These are phyloP conservation scores for Drosophila mulleri DNA, from an alignment of 2,888 invertebrate genomes.

Conservation along the genomic window DNA sequence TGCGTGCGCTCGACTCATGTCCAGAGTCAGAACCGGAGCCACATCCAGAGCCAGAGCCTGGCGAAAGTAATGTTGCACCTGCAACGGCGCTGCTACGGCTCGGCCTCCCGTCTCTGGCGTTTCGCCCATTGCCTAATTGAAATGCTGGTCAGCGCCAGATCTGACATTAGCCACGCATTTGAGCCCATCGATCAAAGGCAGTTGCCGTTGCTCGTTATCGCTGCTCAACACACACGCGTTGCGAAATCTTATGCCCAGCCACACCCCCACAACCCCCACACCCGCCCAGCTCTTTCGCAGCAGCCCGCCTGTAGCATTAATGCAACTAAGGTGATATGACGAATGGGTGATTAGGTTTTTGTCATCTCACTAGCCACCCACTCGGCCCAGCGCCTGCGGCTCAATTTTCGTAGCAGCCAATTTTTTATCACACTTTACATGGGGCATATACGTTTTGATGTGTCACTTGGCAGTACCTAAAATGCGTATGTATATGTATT, in stretches of 20 bases:
- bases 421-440: conserved; percentile 1
- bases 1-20: conserved; percentile 20
- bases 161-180: conserved; percentile 69
- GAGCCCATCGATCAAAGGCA: conserved; percentile 70
- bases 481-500: not conserved
- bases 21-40: not conserved
- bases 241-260: conserved; percentile 30
- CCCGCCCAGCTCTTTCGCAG: not conserved
- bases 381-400: conserved; percentile 5
- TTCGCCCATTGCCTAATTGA: conserved; percentile 51
- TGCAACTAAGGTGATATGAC: conserved; percentile 79
- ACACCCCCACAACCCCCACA: not conserved
- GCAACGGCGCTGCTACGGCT: not conserved
- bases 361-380: conserved; percentile 32
- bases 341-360: conserved; percentile 80
- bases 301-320: conserved; percentile 53
- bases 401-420: conserved; percentile 43
- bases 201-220: conserved; percentile 56
- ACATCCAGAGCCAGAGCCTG: not conserved
- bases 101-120: not conserved
- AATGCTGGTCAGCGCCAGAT: conserved; percentile 61
- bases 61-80: conserved; percentile 23
- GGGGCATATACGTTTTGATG: not conserved
- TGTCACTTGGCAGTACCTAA: not conserved
- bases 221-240: conserved; percentile 19